Conservation (phyloP, 2,113 vertebrate species). For the Myrmophylax atrothorax region DNA sequence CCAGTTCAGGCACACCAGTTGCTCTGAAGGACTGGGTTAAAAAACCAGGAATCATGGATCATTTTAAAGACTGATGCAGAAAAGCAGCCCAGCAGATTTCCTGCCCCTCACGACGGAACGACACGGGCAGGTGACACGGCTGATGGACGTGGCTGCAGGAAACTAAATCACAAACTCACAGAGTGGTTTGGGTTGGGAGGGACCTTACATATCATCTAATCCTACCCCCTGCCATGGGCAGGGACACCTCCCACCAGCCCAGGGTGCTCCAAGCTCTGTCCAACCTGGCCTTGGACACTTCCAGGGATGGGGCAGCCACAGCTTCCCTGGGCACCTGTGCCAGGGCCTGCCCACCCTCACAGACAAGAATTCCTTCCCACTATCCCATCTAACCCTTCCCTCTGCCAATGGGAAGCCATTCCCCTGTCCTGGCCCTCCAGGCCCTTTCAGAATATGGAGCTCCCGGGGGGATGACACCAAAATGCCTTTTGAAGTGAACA, state of each 20-base stretch:
- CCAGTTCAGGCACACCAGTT: background rate
- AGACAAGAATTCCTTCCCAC: background rate
- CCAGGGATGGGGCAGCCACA: background rate
- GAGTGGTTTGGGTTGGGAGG: background rate
- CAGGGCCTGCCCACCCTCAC: background rate
- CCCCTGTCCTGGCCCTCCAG: background rate
- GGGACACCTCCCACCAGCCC: background rate
- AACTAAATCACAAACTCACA: background rate
- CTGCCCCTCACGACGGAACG: background rate
- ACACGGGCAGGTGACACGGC: fast-evolving
- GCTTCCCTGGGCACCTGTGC: background rate
- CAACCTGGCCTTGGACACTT: background rate
- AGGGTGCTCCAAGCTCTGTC: background rate
- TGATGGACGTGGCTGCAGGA: background rate
- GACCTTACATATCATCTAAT: background rate
- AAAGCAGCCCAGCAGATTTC: background rate
- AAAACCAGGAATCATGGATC: fast-evolving
- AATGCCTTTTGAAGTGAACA: background rate
- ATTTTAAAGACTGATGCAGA: background rate
- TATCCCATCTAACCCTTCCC: too few relatives aligned
- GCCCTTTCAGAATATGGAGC: fast-evolving
- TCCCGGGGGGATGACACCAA: background rate
- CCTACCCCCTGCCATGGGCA: background rate
- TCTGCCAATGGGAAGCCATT: background rate
- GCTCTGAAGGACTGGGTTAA: background rate